Evolutionary conservation across 2,888 invertebrate genomes (phyloP), one percentile per base, ranked within the genome.

Genomic region (Exephanes ischioxanthus): DNA sequence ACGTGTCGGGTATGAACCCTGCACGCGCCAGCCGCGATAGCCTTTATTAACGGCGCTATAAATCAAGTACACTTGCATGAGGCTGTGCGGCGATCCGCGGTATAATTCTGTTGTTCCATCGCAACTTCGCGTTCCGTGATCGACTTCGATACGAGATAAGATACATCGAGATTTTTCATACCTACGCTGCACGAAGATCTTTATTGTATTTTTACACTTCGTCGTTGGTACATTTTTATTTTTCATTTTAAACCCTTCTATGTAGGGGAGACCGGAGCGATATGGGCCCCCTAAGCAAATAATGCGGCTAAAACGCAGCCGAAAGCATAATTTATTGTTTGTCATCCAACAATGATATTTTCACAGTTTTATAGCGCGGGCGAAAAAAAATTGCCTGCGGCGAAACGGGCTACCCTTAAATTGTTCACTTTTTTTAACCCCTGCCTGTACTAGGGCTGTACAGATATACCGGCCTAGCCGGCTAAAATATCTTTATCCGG

Each of bases 21-120:
- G 37, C 37, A 67, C 66, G 67, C 67, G 76, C 19, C 76, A 37
- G 53, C 61, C 48, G 26, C 58, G 78, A 85, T 84, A 85, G 80
- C 89, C 87, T 89, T 91, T 87, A 90, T 91, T 89, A 91, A 80
- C 83, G 90, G 90, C 87, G 71, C 71, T 83, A 83, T 91, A 89
- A 89, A 90, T 91, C 84, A 86, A 61, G 22, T 61, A 3, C 26
- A 63, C 3, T 14, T 26, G 37, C 37, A 37, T 16, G 26, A 66
- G 51, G 33, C 53, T 51, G 51, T 58, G 45, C 45, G 45, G 14
- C 33, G 19, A 11, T 48, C 19, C 53, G 51, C 14, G 53, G 26
- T 51, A 26, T 76, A 76, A 48, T 76, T 76, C 66, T 33, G 51
- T 33, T 66, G 51, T 76, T 76, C 67, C 22, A 33, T 53, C 33